phyloP scores from a whole-genome alignment of 2,797 vertebrate species.

The Trichosurus vulpecula region DNA sequence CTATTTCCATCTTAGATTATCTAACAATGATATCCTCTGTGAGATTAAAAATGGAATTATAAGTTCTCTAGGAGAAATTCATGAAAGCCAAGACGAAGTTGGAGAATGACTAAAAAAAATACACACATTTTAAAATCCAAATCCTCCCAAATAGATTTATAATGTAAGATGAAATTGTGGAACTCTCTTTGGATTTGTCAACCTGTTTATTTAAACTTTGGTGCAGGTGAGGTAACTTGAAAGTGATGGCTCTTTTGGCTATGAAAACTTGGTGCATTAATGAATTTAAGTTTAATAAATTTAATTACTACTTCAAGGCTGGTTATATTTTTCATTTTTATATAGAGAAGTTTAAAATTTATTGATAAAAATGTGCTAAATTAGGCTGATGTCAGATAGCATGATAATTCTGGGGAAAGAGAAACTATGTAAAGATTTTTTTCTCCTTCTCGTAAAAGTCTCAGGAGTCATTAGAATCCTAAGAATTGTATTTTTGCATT shows the following conservation, averaged over 20 bases:
- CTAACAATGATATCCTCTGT: conserved; percentile 72
- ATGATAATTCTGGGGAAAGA: background rate
- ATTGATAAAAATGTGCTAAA: background rate
- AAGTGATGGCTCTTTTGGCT: background rate
- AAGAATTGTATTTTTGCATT: background rate
- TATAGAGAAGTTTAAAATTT: background rate
- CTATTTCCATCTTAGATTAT: conserved; percentile 75
- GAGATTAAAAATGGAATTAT: conserved; percentile 69
- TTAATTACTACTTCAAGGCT: background rate
- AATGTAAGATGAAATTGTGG: conserved; percentile 11
- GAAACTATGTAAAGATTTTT: background rate
- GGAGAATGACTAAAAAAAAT: conserved; percentile 69
- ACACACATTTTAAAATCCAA: conserved; percentile 35
- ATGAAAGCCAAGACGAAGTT: conserved; percentile 70
- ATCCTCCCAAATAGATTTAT: conserved; percentile 6
- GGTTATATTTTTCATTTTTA: background rate
- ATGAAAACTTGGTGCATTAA: background rate
- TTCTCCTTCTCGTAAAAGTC: conserved; percentile 17
- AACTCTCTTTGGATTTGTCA: conserved; percentile 9
- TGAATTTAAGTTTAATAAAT: background rate
- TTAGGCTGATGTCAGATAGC: background rate
- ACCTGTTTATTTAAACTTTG: conserved; percentile 40
- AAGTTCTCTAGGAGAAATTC: conserved; percentile 65
- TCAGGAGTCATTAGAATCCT: conserved; percentile 30
- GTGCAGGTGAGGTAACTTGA: conserved; percentile 20